Evolutionary conservation across 2,113 vertebrate genomes (phyloP), one percentile per base, ranked within the genome.

Genomic region (Athene noctua): DNA sequence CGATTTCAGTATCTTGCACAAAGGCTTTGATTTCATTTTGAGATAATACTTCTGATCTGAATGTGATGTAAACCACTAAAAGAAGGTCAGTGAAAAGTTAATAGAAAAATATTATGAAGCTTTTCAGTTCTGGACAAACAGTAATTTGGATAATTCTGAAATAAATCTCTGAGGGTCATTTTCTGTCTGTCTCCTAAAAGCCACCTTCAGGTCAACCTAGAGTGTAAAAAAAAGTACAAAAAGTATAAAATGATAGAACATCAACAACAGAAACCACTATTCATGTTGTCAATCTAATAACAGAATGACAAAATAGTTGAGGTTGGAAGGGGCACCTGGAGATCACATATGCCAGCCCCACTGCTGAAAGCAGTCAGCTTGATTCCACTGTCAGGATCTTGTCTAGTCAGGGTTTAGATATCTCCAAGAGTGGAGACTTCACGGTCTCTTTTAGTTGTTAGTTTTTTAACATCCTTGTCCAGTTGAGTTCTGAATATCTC

Each of bases 281-380:
- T 42, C 9, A 5, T 13, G 13, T 61, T 29, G 29, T 42, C 87
- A 82, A 3, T 9, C 5, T 55, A 25, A 52, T 10, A 36, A 27
- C 9, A 70, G 38, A 86, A 36, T 32, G 15, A 58, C 12, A 18
- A 51, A 34, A 16, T 2, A 54, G 30, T 0, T 20, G 46, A 47
- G 46, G 46, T 47, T 47, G 46, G 46, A 47, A 47, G 46, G 20
- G 20, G 20, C 46, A 1, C 8, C 20, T 42, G 52, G 46, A 44
- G 25, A 17, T 32, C 6, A 3, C 21, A 21, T 13, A 17, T 0
- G 1, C 10, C 25, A 42, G 42, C 38, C 9, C 9, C 10, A 11
- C 19, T 66, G 30, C 58, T 36, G 30, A 38, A n/a, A 38, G 57
- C 3, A 75, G 19, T 18, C 47, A 78, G 3, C n/a, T 49, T 68